These are phyloP conservation scores for Amniataba percoides DNA, from an alignment of 2,797 vertebrate species.

Conservation along the genomic window DNA sequence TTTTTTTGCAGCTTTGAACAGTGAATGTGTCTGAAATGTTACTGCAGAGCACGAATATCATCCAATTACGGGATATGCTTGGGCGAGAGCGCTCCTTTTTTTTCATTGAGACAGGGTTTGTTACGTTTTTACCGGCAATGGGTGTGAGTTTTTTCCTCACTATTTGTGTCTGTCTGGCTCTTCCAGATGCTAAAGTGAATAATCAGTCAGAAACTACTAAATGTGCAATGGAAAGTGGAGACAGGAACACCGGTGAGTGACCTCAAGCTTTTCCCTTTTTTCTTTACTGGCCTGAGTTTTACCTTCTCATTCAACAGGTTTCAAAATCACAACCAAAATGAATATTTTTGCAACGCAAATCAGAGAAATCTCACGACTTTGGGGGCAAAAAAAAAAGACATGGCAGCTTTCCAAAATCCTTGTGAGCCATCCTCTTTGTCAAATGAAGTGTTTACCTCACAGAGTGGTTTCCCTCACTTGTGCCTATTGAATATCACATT, in stretches of 20 bases:
- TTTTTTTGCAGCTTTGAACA: slow-evolving; percentile 1
- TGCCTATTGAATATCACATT: slow-evolving; percentile 31
- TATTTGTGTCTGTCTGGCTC: slow-evolving; percentile 82
- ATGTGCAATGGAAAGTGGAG: slow-evolving; percentile 95
- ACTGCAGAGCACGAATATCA: not conserved
- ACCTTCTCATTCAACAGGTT: slow-evolving; percentile 71
- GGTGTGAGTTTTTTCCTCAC: slow-evolving; percentile 55
- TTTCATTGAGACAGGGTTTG: not conserved
- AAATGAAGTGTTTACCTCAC: slow-evolving; percentile 54
- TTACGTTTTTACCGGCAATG: slow-evolving; percentile 11
- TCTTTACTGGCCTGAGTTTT: slow-evolving; percentile 1
- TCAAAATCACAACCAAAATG: slow-evolving; percentile 29
- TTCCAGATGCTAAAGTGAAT: slow-evolving; percentile 98
- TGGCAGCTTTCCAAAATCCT: slow-evolving; percentile 41
- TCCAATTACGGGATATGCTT: slow-evolving; percentile 1
- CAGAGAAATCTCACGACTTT: slow-evolving; percentile 2
- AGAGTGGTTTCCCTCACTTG: slow-evolving; percentile 30
- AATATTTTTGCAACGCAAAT: slow-evolving; percentile 13
- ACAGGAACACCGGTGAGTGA: slow-evolving; percentile 93
- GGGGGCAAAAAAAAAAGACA: slow-evolving; percentile 1
- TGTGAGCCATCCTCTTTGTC: slow-evolving; percentile 40
- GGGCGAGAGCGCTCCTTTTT: slow-evolving; percentile 4
- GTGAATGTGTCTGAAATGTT: slow-evolving; percentile 23
- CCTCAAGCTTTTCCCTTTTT: slow-evolving; percentile 30
- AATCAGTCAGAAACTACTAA: slow-evolving; percentile 98